Evolutionary conservation across 2,888 invertebrate species (phyloP).

Genomic region (Agrotis segetum): DNA sequence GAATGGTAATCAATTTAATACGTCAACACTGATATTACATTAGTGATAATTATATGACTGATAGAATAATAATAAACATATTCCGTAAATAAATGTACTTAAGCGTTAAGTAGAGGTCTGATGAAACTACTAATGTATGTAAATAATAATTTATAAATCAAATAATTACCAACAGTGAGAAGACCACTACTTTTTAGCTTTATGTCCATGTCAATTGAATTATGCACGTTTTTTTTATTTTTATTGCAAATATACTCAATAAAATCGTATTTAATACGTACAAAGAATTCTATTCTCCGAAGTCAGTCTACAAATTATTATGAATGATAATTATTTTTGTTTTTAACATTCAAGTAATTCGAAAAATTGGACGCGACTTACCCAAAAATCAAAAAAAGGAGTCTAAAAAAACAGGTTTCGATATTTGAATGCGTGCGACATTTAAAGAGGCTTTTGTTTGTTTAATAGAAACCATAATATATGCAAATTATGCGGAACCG

Average conservation of each 20-base stretch:
- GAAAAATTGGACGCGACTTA: slow-evolving; percentile 9
- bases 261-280: neutral
- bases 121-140: slow-evolving; percentile 15
- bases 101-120: slow-evolving; percentile 26
- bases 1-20: slow-evolving; percentile 22
- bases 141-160: neutral
- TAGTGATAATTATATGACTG: slow-evolving; percentile 19
- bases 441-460: slow-evolving; percentile 62
- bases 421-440: slow-evolving; percentile 49
- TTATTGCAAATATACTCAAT: neutral
- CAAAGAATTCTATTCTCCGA: neutral
- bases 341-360: neutral
- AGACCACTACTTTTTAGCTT: neutral
- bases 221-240: no score
- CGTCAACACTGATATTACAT: slow-evolving; percentile 32
- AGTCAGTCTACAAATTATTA: neutral
- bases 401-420: slow-evolving; percentile 36
- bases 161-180: no score
- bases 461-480: slow-evolving; percentile 60
- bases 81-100: slow-evolving; percentile 12
- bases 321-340: no score
- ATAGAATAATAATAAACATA: slow-evolving; percentile 25
- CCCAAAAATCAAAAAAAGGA: slow-evolving; percentile 13
- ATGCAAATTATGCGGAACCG: slow-evolving; percentile 70
- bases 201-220: neutral